A percentile compares a stretch with the other conserved stretches of the same genome.
These are phyloP conservation scores for Eremobia ochroleuca DNA, from an alignment of 2,888 invertebrate species.

Conservation along the genomic window DNA sequence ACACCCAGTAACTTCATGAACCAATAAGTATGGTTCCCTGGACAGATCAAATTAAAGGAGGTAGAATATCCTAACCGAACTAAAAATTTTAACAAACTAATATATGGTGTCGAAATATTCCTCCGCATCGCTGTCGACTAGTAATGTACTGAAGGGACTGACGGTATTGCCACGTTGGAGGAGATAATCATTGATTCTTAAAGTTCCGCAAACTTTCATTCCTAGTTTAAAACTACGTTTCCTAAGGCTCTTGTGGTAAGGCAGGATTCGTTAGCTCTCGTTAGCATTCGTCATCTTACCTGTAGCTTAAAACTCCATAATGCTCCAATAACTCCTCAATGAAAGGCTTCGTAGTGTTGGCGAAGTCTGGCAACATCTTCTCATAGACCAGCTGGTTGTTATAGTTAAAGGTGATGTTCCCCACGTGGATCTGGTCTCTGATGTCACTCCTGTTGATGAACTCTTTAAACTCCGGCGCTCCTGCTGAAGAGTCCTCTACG, in stretches of 20 bases:
- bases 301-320: conserved; percentile 93
- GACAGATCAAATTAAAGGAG: neutral
- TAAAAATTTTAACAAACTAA: too few relatives aligned
- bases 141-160: too few relatives aligned
- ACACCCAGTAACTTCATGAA: neutral
- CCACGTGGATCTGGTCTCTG: conserved; percentile 81
- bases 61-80: neutral
- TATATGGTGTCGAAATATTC: too few relatives aligned
- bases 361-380: conserved; percentile 92
- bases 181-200: neutral
- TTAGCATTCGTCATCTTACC: conserved; percentile 70
- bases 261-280: neutral
- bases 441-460: conserved; percentile 83
- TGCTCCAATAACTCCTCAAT: conserved; percentile 91
- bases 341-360: conserved; percentile 92
- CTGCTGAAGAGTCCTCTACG: conserved; percentile 61
- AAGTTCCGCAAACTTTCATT: neutral
- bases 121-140: too few relatives aligned
- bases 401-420: conserved; percentile 79
- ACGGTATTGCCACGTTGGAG: too few relatives aligned
- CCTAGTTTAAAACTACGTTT: too few relatives aligned
- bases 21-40: neutral
- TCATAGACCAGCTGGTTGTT: conserved; percentile 90
- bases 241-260: neutral
- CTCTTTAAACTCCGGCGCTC: conserved; percentile 63